Base-by-base conservation (phyloP, 2,888 invertebrate species). In the Idaea biselata region DNA sequence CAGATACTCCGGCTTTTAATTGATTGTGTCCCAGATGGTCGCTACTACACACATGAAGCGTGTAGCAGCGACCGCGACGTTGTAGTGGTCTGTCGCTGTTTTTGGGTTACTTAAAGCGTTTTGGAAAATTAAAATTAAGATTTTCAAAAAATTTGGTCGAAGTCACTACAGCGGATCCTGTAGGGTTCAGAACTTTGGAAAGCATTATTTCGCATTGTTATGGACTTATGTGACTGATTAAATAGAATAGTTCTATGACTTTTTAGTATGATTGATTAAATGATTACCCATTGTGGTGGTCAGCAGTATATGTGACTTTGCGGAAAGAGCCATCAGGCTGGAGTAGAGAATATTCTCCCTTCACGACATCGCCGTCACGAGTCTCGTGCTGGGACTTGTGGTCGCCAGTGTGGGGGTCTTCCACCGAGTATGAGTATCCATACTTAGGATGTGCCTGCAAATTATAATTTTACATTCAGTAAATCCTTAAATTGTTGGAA, bases 391-490 rank as follows among this genome's bases (percentile, higher is more conserved):
- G 93, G 67, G 89, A 89, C 79, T 94, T 94, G 82, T 93, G 92
- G 85, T 94, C 94, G 0, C 94, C 94, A 66, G 94, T 94, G 82
- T 94, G 93, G 16, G 93, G 93, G 77, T 94, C 94, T 71, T 93
- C 90, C 58, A 94, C 94, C 71, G 93, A 93, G 83, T 94, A 94
- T 1, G 93, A 93, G 83, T 93, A 94, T 25, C 88, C 89, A 70
- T 93, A 93, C 83, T 91, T 91, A 18, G 92, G 92, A 70, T 93
- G 89, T 73, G 93, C 89, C 93, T 92, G 80, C 5, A 75, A 63
- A 32, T 16, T 33, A 58, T n/a, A 16, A 16, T 25, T 25, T 3
- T 32, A 17, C 6, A 44, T 44, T 18, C 14, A 58, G 18, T n/a
- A 32, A 25, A 53, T 8, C 44, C 8, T 2, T 3, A 6, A 18